Percentiles rank a stretch among this genome's conserved stretches.
These are phyloP conservation scores for Itoplectis maculator DNA, from an alignment of 2,888 invertebrate genomes.

Conservation along the genomic window DNA sequence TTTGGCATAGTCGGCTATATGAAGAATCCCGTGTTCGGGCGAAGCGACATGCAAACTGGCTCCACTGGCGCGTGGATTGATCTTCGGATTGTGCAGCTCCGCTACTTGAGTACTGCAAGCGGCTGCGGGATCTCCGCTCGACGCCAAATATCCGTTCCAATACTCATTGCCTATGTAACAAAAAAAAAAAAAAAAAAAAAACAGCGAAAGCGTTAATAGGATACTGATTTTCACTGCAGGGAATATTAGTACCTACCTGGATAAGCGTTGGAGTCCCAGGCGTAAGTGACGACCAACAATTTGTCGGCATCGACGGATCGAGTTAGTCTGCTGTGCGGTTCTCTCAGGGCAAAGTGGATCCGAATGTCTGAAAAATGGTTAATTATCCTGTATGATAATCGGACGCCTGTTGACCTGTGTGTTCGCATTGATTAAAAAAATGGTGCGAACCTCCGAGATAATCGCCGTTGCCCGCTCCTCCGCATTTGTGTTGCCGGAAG, in stretches of 20 bases:
- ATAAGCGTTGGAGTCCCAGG: constrained; percentile 90
- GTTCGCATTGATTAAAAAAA: neutral
- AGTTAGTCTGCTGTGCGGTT: constrained; percentile 81
- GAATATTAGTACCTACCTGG: constrained; percentile 82
- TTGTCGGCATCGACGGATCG: constrained; percentile 80
- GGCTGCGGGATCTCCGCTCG: constrained; percentile 88
- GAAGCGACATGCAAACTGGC: constrained; percentile 86
- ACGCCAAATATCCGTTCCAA: constrained; percentile 86
- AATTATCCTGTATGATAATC: neutral
- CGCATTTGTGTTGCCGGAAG: constrained; percentile 85
- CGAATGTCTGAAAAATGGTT: constrained; percentile 81
- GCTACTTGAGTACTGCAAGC: constrained; percentile 87
- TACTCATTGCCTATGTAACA: constrained; percentile 89
- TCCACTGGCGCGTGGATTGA: constrained; percentile 86
- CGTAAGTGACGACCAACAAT: constrained; percentile 88
- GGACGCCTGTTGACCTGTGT: neutral
- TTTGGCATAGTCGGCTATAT: constrained; percentile 81
- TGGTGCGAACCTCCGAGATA: constrained; percentile 79
- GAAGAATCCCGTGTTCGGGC: constrained; percentile 80
- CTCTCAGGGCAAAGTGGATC: constrained; percentile 81
- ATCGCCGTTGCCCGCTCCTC: constrained; percentile 85
- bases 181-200: no score
- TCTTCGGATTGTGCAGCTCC: constrained; percentile 87
- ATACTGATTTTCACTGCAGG: no score
- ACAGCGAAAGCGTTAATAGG: neutral